Conservation (phyloP, 2,797 vertebrate genomes). For the Poeciliopsis presidionis region DNA sequence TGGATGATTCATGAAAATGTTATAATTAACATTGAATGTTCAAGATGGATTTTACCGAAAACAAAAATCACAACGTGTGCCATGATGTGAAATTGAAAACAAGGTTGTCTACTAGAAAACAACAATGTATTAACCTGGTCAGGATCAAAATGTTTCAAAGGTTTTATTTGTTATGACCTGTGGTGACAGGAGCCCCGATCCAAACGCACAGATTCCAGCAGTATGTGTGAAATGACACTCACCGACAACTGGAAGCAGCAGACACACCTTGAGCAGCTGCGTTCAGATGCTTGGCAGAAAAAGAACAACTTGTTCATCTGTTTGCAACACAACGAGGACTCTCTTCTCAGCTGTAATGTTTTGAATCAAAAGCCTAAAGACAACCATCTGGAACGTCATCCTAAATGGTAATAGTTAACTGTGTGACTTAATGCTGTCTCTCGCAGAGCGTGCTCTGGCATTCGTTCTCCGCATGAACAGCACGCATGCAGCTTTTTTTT, state of each 20-base stretch:
- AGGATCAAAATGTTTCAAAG: constrained; percentile 3
- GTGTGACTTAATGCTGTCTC: neutral
- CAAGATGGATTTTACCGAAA: neutral
- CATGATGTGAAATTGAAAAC: neutral
- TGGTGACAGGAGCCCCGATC: constrained; percentile 19
- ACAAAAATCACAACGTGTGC: neutral
- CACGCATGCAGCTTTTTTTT: neutral
- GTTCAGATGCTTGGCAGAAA: constrained; percentile 22
- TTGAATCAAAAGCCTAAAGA: constrained; percentile 21
- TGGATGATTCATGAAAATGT: neutral
- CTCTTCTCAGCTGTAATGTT: constrained; percentile 17
- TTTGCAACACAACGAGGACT: constrained; percentile 20
- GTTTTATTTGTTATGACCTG: constrained; percentile 8
- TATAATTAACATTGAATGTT: neutral
- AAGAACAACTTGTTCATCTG: constrained; percentile 21
- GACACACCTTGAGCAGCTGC: constrained; percentile 33
- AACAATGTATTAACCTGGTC: too few relatives aligned
- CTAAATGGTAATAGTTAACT: constrained; percentile 2
- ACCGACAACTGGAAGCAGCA: constrained; percentile 34
- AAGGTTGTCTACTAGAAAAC: neutral
- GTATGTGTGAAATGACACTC: constrained; percentile 20
- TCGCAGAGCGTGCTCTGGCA: constrained; percentile 5
- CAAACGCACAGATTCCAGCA: constrained; percentile 20
- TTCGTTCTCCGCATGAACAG: neutral
- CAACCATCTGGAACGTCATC: constrained; percentile 13